Conservation (phyloP, 2,888 invertebrate genomes). For the Acrobasis consociella region DNA sequence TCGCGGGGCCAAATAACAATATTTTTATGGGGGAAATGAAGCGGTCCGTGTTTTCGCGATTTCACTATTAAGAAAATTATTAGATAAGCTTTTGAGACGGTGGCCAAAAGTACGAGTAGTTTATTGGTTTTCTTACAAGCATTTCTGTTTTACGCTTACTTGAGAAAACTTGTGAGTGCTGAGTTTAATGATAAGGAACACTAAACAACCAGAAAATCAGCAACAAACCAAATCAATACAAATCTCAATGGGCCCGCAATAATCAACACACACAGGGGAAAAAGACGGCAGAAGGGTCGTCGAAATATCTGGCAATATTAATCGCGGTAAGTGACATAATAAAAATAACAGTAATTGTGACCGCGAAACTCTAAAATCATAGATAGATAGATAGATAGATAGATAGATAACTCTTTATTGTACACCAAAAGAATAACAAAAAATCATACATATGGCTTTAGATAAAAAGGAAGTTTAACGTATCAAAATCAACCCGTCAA, state of each 20-base stretch:
- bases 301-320: too few species aligned
- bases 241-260: not conserved
- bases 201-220: not conserved
- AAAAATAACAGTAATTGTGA: too few species aligned
- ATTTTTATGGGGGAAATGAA: constrained; percentile 43
- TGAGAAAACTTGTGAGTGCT: too few species aligned
- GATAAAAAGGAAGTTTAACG: too few species aligned
- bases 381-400: too few species aligned
- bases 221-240: not conserved
- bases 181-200: too few species aligned
- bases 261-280: not conserved
- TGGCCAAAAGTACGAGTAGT: not conserved
- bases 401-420: too few species aligned
- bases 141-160: not conserved
- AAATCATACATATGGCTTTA: too few species aligned
- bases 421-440: too few species aligned
- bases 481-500: constrained; percentile 36
- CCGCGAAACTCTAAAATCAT: too few species aligned
- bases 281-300: too few species aligned
- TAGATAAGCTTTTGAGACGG: constrained; percentile 25
- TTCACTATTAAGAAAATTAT: constrained; percentile 25
- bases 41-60: constrained; percentile 28
- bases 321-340: too few species aligned
- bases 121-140: not conserved
- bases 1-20: constrained; percentile 44